These are phyloP conservation scores for Diabrotica undecimpunctata DNA, from an alignment of 1,140 invertebrate genomes.

Conservation along the genomic window DNA sequence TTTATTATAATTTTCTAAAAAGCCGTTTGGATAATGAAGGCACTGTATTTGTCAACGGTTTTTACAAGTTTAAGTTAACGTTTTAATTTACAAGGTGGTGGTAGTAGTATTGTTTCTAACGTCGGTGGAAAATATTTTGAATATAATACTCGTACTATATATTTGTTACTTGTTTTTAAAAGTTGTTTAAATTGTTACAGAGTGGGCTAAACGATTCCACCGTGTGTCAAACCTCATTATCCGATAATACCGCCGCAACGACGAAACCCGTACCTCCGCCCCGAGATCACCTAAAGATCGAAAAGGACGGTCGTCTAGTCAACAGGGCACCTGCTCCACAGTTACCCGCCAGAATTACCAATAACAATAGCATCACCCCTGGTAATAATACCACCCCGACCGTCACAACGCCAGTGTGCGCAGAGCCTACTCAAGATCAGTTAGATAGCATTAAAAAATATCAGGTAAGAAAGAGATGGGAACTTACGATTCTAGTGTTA, in stretches of 20 bases:
- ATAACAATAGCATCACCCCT: conserved; percentile 50
- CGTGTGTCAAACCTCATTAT: conserved; percentile 26
- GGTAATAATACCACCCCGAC: conserved; percentile 47
- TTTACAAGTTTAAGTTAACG: too few relatives aligned
- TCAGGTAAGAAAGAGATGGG: conserved; percentile 58
- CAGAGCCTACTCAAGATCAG: conserved; percentile 76
- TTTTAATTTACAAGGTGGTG: too few relatives aligned
- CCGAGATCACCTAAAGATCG: conserved; percentile 62
- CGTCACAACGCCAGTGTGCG: conserved; percentile 44
- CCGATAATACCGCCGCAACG: conserved; percentile 26
- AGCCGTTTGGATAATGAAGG: too few relatives aligned
- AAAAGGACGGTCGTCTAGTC: conserved; percentile 59
- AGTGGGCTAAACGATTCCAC: conserved; percentile 51
- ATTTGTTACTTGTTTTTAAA: too few relatives aligned
- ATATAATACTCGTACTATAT: too few relatives aligned
- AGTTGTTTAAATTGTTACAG: conserved; percentile 43
- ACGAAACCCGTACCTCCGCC: conserved; percentile 71
- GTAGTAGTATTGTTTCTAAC: too few relatives aligned
- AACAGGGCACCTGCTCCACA: conserved; percentile 66
- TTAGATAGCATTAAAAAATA: conserved; percentile 87
- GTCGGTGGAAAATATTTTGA: too few relatives aligned
- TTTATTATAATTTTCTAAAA: too few relatives aligned
- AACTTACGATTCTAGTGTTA: too few relatives aligned
- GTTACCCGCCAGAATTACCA: conserved; percentile 59
- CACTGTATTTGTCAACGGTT: too few relatives aligned